These are phyloP conservation scores for Coremacera marginata DNA, from an alignment of 2,888 invertebrate genomes.

Conservation along the genomic window DNA sequence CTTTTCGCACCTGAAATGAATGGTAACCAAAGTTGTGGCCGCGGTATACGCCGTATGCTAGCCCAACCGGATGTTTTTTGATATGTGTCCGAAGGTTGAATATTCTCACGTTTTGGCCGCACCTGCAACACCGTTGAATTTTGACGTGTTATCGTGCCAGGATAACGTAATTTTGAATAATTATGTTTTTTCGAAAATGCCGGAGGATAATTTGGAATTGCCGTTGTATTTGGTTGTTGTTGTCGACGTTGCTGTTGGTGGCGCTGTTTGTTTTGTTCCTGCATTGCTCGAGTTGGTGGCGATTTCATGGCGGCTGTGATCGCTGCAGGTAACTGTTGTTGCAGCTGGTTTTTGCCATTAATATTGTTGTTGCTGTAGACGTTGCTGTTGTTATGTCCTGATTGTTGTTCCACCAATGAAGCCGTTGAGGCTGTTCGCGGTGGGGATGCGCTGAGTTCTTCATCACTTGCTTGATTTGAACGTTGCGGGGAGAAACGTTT, in stretches of 20 bases:
- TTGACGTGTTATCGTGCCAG: constrained; percentile 22
- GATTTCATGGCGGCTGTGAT: background rate
- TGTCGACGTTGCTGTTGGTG: constrained; percentile 2
- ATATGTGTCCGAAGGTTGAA: background rate
- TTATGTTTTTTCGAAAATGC: constrained; percentile 29
- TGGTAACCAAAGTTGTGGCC: constrained; percentile 41
- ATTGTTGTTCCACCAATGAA: constrained; percentile 43
- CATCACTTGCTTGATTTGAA: constrained; percentile 27
- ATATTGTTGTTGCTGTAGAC: constrained; percentile 7
- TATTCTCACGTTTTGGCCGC: background rate
- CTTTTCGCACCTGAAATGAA: constrained; percentile 11
- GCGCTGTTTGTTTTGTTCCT: background rate
- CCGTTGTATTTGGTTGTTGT: background rate
- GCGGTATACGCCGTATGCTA: constrained; percentile 52
- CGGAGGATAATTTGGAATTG: background rate
- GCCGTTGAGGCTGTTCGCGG: constrained; percentile 48
- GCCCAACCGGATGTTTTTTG: background rate
- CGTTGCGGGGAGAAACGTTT: constrained; percentile 2
- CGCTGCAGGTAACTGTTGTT: background rate
- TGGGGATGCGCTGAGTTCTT: constrained; percentile 2
- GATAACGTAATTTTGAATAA: constrained; percentile 41
- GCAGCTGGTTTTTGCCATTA: background rate
- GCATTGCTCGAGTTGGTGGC: too few relatives aligned
- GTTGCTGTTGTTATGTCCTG: constrained; percentile 17
- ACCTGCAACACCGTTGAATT: background rate